These are phyloP conservation scores for Notarius quadriscutis DNA, from an alignment of 2,113 vertebrate genomes.

Conservation along the genomic window DNA sequence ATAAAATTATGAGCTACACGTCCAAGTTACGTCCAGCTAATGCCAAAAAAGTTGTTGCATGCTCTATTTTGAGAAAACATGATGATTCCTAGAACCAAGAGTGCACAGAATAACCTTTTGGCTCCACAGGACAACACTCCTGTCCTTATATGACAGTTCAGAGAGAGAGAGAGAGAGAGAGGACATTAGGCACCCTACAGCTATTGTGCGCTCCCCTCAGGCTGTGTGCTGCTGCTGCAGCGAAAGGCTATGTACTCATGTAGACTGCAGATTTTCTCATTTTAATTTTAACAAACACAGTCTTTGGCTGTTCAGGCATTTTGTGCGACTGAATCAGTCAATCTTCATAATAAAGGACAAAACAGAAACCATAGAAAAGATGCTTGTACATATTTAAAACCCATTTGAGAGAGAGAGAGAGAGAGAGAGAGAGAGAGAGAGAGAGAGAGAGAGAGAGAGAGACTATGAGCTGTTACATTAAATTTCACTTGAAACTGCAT, in stretches of 20 bases:
- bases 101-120: background rate
- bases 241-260: background rate
- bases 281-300: conserved; percentile 31
- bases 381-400: background rate
- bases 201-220: conserved; percentile 33
- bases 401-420: background rate
- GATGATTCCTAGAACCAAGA: background rate
- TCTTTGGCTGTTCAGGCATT: background rate
- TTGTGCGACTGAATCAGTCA: background rate
- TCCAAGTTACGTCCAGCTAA: too few species aligned
- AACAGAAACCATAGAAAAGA: background rate
- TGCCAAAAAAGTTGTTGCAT: background rate
- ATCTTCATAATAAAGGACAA: background rate
- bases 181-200: conserved; percentile 1
- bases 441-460: background rate
- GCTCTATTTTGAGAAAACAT: background rate
- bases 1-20: background rate
- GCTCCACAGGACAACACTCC: background rate
- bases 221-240: conserved; percentile 26
- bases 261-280: conserved; percentile 14
- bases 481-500: background rate
- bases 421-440: background rate
- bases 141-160: conserved; percentile 1
- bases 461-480: background rate
- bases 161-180: background rate